Evolutionary conservation across 2,888 invertebrate species (phyloP).

Genomic region (Athalia rosae): DNA sequence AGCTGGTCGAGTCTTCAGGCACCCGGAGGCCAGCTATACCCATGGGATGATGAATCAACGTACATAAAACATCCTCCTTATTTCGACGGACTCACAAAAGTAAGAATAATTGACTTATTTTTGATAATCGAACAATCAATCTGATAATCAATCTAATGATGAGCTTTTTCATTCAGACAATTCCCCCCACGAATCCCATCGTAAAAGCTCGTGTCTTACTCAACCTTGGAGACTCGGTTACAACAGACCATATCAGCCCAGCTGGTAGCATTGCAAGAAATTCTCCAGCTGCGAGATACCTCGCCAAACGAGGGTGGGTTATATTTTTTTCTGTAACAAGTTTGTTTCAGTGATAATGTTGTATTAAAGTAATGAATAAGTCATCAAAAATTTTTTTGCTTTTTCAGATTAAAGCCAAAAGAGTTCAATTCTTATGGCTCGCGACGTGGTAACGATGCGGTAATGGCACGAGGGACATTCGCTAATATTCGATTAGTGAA

Average conservation of each 20-base stretch:
- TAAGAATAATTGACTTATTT: constrained; percentile 60
- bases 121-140: background rate
- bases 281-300: constrained; percentile 92
- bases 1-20: constrained; percentile 90
- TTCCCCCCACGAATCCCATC: constrained; percentile 80
- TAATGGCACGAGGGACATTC: constrained; percentile 98
- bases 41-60: constrained; percentile 93
- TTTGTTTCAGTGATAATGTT: background rate
- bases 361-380: background rate
- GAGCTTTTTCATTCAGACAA: constrained; percentile 72
- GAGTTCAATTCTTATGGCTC: constrained; percentile 99
- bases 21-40: constrained; percentile 89
- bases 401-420: constrained; percentile 85
- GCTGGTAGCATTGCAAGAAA: constrained; percentile 97
- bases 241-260: constrained; percentile 99
- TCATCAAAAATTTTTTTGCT: constrained; percentile 13
- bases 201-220: constrained; percentile 87
- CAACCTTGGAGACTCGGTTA: constrained; percentile 95
- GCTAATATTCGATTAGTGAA: constrained; percentile 98
- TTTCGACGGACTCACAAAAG: constrained; percentile 86
- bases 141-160: constrained; percentile 10
- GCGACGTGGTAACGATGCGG: constrained; percentile 96
- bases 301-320: constrained; percentile 82
- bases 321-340: background rate
- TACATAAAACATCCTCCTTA: constrained; percentile 98